These are phyloP conservation scores for Prorops nasuta DNA, from an alignment of 1,140 invertebrate species.

Conservation along the genomic window DNA sequence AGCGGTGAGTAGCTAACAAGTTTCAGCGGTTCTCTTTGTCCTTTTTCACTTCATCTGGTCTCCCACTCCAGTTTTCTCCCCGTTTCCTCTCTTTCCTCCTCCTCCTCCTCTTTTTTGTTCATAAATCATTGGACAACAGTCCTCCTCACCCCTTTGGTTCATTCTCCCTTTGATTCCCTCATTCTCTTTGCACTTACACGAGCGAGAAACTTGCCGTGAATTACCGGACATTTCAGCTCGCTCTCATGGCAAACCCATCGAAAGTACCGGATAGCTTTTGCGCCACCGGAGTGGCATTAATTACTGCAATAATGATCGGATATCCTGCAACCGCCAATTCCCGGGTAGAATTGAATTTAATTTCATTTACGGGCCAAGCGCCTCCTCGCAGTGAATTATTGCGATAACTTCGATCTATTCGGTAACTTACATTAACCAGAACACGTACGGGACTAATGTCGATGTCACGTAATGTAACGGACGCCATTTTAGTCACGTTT, in stretches of 20 bases:
- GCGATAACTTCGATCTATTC: too few species aligned
- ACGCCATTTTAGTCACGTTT: too few species aligned
- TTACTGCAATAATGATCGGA: conserved; percentile 27
- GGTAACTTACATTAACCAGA: too few species aligned
- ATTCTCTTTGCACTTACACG: conserved; percentile 17
- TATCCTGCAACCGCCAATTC: conserved; percentile 7
- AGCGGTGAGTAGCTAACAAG: conserved; percentile 2
- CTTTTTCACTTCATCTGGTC: neutral
- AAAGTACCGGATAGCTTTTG: conserved; percentile 16
- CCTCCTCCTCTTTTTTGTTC: conserved; percentile 11
- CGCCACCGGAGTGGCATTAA: conserved; percentile 20
- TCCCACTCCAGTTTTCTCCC: neutral
- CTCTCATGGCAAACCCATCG: conserved; percentile 19
- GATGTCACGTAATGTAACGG: too few species aligned
- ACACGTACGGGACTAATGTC: too few species aligned
- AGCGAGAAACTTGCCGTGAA: conserved; percentile 26
- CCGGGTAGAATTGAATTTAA: conserved; percentile 9
- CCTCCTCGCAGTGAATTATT: too few species aligned
- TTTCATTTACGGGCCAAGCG: conserved; percentile 1
- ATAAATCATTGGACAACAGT: conserved; percentile 23
- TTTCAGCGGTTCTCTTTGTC: neutral
- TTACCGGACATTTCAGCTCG: conserved; percentile 31
- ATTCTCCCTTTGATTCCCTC: conserved; percentile 18
- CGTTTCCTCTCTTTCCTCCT: neutral
- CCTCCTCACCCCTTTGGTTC: conserved; percentile 20